phyloP scores from a whole-genome alignment of 2,797 vertebrate genomes.

The Rhabdophis nuchalis region DNA sequence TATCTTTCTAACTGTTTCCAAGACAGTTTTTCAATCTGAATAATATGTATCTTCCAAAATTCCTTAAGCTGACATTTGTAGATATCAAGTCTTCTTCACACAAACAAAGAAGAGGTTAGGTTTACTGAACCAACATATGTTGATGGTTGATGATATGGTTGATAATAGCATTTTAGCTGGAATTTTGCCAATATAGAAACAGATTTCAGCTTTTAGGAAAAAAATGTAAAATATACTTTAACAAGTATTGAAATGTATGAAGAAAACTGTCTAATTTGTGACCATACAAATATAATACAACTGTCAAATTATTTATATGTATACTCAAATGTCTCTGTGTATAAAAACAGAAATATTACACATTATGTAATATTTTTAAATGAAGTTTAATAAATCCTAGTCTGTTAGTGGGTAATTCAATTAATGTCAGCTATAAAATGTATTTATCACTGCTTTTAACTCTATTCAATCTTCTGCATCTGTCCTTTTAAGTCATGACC shows the following conservation, averaged over 20 bases:
- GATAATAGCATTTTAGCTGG: background rate
- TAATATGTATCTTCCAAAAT: background rate
- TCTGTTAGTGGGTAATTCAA: background rate
- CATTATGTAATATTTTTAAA: background rate
- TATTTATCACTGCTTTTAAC: background rate
- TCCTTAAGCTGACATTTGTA: background rate
- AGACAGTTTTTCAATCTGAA: background rate
- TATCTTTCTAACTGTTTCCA: background rate
- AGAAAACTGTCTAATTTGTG: constrained; percentile 21
- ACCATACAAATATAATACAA: background rate
- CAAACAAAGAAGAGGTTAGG: background rate
- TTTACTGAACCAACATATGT: background rate
- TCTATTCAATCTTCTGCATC: background rate
- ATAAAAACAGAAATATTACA: background rate
- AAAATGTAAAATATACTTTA: background rate
- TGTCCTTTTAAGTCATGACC: background rate
- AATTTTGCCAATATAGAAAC: background rate
- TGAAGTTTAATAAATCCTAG: background rate
- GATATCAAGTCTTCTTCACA: background rate
- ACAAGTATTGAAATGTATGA: background rate
- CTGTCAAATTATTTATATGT: background rate
- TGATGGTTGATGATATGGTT: background rate
- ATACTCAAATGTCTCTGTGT: background rate
- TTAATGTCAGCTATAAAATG: background rate
- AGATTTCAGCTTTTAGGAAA: background rate